phyloP scores from a whole-genome alignment of 92 coral and sea anemone genomes.

The Actinostola sp. region DNA sequence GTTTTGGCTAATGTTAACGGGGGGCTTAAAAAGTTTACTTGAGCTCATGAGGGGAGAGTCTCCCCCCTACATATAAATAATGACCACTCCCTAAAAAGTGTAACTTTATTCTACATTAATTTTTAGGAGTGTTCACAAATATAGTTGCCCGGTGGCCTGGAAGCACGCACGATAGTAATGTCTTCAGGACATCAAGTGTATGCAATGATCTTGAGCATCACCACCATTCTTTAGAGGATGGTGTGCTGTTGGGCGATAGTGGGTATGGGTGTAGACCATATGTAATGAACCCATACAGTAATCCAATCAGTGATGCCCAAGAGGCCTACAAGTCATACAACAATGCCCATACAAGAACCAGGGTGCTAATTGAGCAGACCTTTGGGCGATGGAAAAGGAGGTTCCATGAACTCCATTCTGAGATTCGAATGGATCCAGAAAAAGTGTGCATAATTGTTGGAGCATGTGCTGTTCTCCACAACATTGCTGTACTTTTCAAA shows the following conservation, averaged over 20 bases:
- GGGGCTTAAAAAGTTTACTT: too few relatives aligned
- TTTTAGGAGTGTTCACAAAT: slow-evolving; percentile 64
- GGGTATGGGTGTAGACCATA: slow-evolving; percentile 63
- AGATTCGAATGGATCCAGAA: slow-evolving; percentile 67
- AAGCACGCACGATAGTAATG: too few relatives aligned
- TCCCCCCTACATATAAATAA: too few relatives aligned
- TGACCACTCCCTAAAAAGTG: too few relatives aligned
- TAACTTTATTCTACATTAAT: not conserved
- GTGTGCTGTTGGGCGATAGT: slow-evolving; percentile 66
- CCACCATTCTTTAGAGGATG: slow-evolving; percentile 49
- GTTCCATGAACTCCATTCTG: slow-evolving; percentile 61
- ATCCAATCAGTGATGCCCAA: slow-evolving; percentile 53
- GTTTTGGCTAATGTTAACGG: too few relatives aligned
- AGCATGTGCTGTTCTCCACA: slow-evolving; percentile 68
- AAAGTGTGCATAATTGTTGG: slow-evolving; percentile 57
- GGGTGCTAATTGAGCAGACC: slow-evolving; percentile 64
- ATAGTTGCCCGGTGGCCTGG: slow-evolving; percentile 65
- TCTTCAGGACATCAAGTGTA: too few relatives aligned
- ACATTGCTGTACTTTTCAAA: slow-evolving; percentile 44
- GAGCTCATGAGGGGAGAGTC: too few relatives aligned
- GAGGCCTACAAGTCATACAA: slow-evolving; percentile 34
- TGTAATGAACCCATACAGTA: slow-evolving; percentile 65
- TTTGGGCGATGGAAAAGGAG: slow-evolving; percentile 58
- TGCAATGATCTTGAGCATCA: slow-evolving; percentile 36
- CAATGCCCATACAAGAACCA: slow-evolving; percentile 54